Conservation (phyloP, 2,113 vertebrate species). For the Peromyscus maniculatus region DNA sequence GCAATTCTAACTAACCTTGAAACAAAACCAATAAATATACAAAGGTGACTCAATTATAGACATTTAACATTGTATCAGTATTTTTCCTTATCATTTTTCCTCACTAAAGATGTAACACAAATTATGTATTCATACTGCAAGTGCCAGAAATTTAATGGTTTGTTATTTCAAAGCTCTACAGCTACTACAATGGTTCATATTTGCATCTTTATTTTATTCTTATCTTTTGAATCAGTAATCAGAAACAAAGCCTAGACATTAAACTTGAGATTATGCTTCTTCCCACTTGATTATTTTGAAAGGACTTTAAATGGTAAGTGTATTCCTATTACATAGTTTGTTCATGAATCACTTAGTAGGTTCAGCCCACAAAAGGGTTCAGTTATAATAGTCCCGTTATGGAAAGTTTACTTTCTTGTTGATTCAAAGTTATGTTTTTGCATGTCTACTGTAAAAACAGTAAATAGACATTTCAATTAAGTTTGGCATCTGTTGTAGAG, state of each 20-base stretch:
- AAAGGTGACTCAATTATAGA: background rate
- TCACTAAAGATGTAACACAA: slow-evolving; percentile 7
- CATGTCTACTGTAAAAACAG: background rate
- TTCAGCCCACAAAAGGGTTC: slow-evolving; percentile 64
- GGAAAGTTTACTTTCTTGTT: slow-evolving; percentile 47
- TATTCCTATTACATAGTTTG: slow-evolving; percentile 43
- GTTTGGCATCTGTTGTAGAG: background rate
- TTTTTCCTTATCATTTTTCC: slow-evolving; percentile 35
- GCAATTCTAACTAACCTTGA: background rate
- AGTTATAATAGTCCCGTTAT: slow-evolving; percentile 61
- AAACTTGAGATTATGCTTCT: slow-evolving; percentile 39
- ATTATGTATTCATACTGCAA: slow-evolving; percentile 28
- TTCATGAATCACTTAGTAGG: slow-evolving; percentile 71
- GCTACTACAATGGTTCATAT: background rate
- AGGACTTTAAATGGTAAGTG: slow-evolving; percentile 33
- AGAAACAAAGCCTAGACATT: slow-evolving; percentile 62
- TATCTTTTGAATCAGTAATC: slow-evolving; percentile 43
- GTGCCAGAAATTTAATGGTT: slow-evolving; percentile 34
- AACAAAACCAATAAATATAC: background rate
- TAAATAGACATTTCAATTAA: background rate
- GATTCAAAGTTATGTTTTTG: background rate
- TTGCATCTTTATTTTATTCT: slow-evolving; percentile 63
- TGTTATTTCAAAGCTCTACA: slow-evolving; percentile 33
- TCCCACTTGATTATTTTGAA: slow-evolving; percentile 66
- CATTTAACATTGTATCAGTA: background rate